Evolutionary conservation across 1,140 invertebrate species (phyloP).

Genomic region (Oncopodura yosiiana): DNA sequence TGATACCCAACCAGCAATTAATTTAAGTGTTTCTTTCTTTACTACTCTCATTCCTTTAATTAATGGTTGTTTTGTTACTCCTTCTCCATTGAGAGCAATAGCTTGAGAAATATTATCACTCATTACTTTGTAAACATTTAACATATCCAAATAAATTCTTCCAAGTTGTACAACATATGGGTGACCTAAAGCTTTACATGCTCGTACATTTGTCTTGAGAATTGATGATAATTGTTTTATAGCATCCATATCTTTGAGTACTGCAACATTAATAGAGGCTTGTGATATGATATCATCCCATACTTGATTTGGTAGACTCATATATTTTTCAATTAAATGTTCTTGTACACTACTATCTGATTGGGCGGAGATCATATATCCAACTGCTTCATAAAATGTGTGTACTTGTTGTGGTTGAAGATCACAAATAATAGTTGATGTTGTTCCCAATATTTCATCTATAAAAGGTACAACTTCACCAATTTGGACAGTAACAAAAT

Average conservation of each 20-base stretch:
- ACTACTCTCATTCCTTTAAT: constrained; percentile 98
- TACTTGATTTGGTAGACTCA: constrained; percentile 94
- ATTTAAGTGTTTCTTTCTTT: constrained; percentile 97
- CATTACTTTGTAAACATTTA: constrained; percentile 99
- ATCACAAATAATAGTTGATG: constrained; percentile 97
- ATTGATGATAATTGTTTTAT: constrained; percentile 97
- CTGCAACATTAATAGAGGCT: constrained; percentile 88
- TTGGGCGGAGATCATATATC: constrained; percentile 96
- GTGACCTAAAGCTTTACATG: constrained; percentile 93
- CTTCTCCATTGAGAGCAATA: constrained; percentile 87
- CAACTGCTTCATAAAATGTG: constrained; percentile 99
- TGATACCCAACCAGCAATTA: constrained; percentile 94
- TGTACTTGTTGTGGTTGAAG: constrained; percentile 97
- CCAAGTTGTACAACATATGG: constrained; percentile 84
- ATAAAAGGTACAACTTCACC: constrained; percentile 97
- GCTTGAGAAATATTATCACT: constrained; percentile 96
- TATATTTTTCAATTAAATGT: constrained; percentile 91
- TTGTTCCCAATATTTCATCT: constrained; percentile 93
- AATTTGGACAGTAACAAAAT: constrained; percentile 94
- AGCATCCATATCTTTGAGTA: constrained; percentile 89
- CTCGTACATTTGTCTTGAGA: constrained; percentile 95
- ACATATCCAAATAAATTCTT: constrained; percentile 95
- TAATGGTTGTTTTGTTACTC: constrained; percentile 91
- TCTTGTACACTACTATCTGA: constrained; percentile 81
- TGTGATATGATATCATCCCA: constrained; percentile 99